Percentiles rank a stretch among this genome's conserved stretches.
Evolutionary conservation across 2,888 invertebrate genomes (phyloP).

Genomic region (Hyposoter didymator): DNA sequence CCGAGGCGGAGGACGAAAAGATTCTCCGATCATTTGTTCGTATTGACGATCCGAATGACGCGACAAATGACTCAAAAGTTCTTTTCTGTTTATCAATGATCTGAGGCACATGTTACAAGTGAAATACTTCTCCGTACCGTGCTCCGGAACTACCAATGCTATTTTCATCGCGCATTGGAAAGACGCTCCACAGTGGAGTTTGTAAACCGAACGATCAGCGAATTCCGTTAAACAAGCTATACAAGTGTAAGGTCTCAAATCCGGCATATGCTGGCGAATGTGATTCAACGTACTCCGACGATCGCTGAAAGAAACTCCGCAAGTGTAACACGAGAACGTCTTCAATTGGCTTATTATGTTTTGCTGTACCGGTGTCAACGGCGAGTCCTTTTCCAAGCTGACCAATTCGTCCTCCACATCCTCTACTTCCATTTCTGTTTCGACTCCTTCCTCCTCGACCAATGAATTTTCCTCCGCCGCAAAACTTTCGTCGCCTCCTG

Average conservation of each 20-base stretch:
- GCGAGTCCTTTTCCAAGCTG: conserved; percentile 77
- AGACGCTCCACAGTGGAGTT: conserved; percentile 80
- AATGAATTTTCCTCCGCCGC: conserved; percentile 49
- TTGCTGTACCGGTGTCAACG: conserved; percentile 81
- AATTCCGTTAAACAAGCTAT: conserved; percentile 82
- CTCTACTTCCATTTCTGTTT: conserved; percentile 50
- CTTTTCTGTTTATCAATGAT: conserved; percentile 77
- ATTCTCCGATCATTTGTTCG: conserved; percentile 72
- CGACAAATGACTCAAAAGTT: conserved; percentile 79
- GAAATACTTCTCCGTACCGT: conserved; percentile 81
- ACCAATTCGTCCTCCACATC: conserved; percentile 77
- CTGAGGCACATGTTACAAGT: conserved; percentile 83
- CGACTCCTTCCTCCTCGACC: conserved; percentile 68
- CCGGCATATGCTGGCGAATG: conserved; percentile 82
- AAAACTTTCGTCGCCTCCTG: not conserved
- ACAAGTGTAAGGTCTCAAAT: conserved; percentile 80
- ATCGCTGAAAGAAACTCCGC: conserved; percentile 78
- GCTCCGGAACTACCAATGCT: conserved; percentile 80
- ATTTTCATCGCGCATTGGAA: conserved; percentile 87
- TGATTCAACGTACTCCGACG: conserved; percentile 80
- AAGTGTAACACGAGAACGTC: conserved; percentile 81
- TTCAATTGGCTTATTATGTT: conserved; percentile 82
- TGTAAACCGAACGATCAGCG: conserved; percentile 80
- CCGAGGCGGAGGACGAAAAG: conserved; percentile 12
- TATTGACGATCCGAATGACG: conserved; percentile 79